phyloP scores from a whole-genome alignment of 2,888 invertebrate genomes.

The Agriotes lineatus region DNA sequence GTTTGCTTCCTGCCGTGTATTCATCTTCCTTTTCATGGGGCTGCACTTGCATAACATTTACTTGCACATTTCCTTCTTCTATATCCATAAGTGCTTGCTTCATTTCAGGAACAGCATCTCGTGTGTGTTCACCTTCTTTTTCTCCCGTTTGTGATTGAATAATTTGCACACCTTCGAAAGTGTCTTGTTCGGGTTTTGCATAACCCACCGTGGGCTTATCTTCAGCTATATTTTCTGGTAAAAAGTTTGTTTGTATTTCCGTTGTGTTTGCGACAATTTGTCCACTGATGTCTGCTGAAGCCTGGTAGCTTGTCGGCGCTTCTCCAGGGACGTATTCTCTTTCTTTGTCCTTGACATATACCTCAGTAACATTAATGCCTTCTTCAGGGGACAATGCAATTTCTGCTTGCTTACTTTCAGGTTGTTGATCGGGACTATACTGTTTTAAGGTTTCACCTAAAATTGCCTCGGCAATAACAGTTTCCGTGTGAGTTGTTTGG shows the following conservation, averaged over 20 bases:
- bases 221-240: slow-evolving; percentile 55
- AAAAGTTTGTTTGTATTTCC: slow-evolving; percentile 66
- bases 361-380: slow-evolving; percentile 68
- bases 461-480: slow-evolving; percentile 63
- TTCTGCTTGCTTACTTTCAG: slow-evolving; percentile 65
- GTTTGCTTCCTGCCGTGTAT: slow-evolving; percentile 61
- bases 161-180: slow-evolving; percentile 70
- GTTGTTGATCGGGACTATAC: slow-evolving; percentile 61
- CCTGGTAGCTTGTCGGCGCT: slow-evolving; percentile 63
- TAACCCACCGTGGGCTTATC: slow-evolving; percentile 63
- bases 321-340: slow-evolving; percentile 62
- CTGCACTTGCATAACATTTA: slow-evolving; percentile 65
- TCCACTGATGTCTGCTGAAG: slow-evolving; percentile 65
- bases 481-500: slow-evolving; percentile 66
- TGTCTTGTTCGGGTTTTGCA: slow-evolving; percentile 67
- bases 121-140: slow-evolving; percentile 64
- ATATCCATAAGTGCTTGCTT: slow-evolving; percentile 61
- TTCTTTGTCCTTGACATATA: slow-evolving; percentile 68
- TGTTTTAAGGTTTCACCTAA: slow-evolving; percentile 69
- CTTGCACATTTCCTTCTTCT: slow-evolving; percentile 58
- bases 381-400: slow-evolving; percentile 52
- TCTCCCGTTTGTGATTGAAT: slow-evolving; percentile 68
- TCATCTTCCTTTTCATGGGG: slow-evolving; percentile 66
- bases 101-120: slow-evolving; percentile 57
- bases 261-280: slow-evolving; percentile 67